Evolutionary conservation across 2,113 vertebrate species (phyloP), one percentile per base, ranked within the genome.

Genomic region (Cygnus atratus): DNA sequence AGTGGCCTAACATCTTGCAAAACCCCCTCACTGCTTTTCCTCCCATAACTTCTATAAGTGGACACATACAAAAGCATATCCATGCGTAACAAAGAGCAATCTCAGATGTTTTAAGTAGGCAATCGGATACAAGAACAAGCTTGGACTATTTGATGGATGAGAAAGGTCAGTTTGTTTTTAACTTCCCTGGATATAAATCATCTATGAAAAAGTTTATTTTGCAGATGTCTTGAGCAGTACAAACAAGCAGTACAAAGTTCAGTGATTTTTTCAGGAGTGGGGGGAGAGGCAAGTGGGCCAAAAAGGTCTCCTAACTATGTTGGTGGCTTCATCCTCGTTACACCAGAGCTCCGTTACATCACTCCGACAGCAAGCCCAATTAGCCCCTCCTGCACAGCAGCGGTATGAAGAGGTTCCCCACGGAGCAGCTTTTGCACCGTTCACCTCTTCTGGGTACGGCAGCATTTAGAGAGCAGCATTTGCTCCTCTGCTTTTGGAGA

Each of bases 91-190:
- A 96, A 92, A 96, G 79, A 96, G 91, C 93, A 95, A 67, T 28
- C 83, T 93, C 91, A 72, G 63, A 90, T 87, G 88, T 28, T 93
- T 87, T 81, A 67, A 92, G 74, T 72, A 87, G 91, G 87, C 87
- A 79, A 87, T 62, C 1, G 4, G 74, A 93, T 85, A 73, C 92
- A 70, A 75, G 93, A 83, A 80, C 79, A 83, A 87, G 83, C 66
- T 72, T 81, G 90, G 92, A 50, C 84, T 92, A 79, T 95, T 90
- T 95, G 96, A 88, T 95, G 93, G 87, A 91, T 95, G 85, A 96
- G 95, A 97, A 96, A 95, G 89, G 91, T 95, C 94, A 88, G 84
- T 84, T 93, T 97, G 92, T 94, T 96, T 96, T 93, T 89, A 92
- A 89, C 66, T 92, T 94, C 91, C 94, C 84, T 92, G 83, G 54